Evolutionary conservation across 1,140 invertebrate species (phyloP), one percentile per base, ranked within the genome.

Genomic region (Potamilus streckersoni): DNA sequence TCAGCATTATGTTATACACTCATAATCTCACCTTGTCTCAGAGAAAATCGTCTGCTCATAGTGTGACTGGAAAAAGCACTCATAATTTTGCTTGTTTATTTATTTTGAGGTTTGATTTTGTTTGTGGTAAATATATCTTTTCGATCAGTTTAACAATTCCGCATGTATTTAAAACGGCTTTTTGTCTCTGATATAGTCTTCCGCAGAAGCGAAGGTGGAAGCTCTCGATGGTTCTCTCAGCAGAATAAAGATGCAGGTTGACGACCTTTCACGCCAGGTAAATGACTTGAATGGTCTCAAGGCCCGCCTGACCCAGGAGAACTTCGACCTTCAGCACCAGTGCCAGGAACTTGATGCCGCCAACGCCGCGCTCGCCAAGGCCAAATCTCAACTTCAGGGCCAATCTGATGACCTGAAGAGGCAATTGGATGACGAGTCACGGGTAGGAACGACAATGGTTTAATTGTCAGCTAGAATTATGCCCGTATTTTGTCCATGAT

Each of bases 271-370:
- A 57, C 82, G 86, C 62, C 88, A 89, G 78, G 76, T 89, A 69
- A 88, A 87, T 79, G 89, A 90, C 57, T 66, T 84, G 69, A 88
- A 87, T 72, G 76, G 67, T 60, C 56, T 80, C 23, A 89, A 89
- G 76, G 83, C 84, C 17, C 82, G 86, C 65, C 81, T 90, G 49
- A 89, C 87, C 55, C 87, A 89, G 78, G 89, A 90, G 82, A 90
- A 90, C 85, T 89, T 90, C 83, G 89, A 90, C 79, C 86, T 90
- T 57, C 87, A 89, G 78, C 84, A 88, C 63, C 81, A 85, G 67
- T 83, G 87, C 58, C 89, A 90, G 82, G 89, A 90, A 79, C 83
- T 90, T 61, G 89, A 90, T 82, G 84, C 82, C 78, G 83, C 80
- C 82, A 87, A 87, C 76, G 86, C 82, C 56, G 81, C 84, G 69